These are phyloP conservation scores for Portevinia maculata DNA, from an alignment of 2,888 invertebrate genomes.

Conservation along the genomic window DNA sequence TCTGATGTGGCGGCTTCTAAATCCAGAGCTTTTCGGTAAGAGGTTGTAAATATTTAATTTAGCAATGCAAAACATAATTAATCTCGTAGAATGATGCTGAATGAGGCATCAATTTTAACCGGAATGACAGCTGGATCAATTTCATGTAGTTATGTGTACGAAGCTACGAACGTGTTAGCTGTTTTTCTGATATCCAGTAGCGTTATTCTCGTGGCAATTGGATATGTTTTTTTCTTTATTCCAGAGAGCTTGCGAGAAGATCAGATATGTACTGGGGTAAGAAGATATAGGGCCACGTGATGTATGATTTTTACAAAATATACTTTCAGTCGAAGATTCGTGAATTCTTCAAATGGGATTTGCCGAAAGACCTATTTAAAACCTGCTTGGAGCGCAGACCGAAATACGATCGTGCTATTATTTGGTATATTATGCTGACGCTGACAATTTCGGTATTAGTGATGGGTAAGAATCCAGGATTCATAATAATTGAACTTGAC, in stretches of 20 bases:
- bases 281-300: conserved; percentile 15
- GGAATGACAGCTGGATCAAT: conserved; percentile 86
- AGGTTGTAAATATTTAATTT: not conserved
- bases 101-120: conserved; percentile 85
- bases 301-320: not conserved
- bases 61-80: not conserved
- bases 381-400: conserved; percentile 80
- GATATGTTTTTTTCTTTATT: conserved; percentile 79
- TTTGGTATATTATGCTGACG: conserved; percentile 81
- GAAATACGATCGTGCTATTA: conserved; percentile 81
- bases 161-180: conserved; percentile 78
- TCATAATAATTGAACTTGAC: no score
- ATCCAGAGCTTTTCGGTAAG: conserved; percentile 81
- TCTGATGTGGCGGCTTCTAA: conserved; percentile 86
- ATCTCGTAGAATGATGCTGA: conserved; percentile 85
- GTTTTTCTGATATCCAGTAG: conserved; percentile 79
- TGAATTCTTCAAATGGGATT: conserved; percentile 80
- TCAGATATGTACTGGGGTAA: conserved; percentile 78
- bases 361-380: conserved; percentile 80
- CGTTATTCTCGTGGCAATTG: conserved; percentile 77
- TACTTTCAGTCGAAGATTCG: conserved; percentile 79
- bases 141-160: conserved; percentile 85
- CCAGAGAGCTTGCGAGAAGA: conserved; percentile 80
- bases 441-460: conserved; percentile 80
- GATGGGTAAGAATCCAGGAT: conserved; percentile 77